Percentiles rank a stretch among this genome's conserved stretches.
Conservation (phyloP, 2,888 invertebrate species). For the Pollenia griseotomentosa region DNA sequence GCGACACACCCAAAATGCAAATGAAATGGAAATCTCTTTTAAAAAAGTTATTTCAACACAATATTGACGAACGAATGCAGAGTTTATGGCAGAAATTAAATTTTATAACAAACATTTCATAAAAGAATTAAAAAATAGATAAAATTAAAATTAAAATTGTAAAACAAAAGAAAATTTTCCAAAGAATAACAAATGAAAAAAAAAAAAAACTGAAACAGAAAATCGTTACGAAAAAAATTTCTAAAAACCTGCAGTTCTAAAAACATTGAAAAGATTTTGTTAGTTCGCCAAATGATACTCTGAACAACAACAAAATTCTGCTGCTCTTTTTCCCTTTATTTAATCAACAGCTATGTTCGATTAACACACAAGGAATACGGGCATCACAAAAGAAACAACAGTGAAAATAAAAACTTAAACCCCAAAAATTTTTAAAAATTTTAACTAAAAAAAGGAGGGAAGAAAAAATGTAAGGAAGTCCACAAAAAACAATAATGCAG, state of each 20-base stretch:
- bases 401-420: constrained; percentile 50
- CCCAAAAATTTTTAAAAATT: constrained; percentile 50
- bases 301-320: not conserved
- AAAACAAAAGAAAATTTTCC: constrained; percentile 3
- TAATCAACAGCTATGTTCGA: not conserved
- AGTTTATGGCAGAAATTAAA: constrained; percentile 49
- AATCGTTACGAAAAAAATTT: no score
- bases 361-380: constrained; percentile 1
- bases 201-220: not conserved
- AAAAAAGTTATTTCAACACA: constrained; percentile 26
- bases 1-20: not conserved
- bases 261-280: no score
- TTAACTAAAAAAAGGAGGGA: not conserved
- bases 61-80: constrained; percentile 19
- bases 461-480: not conserved
- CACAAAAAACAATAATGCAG: constrained; percentile 24
- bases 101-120: constrained; percentile 52
- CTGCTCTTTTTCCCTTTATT: no score
- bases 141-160: constrained; percentile 44
- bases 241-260: no score
- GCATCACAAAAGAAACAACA: constrained; percentile 6
- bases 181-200: constrained; percentile 1
- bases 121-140: constrained; percentile 35
- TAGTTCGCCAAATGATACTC: no score
- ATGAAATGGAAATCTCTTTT: constrained; percentile 19